phyloP scores from a whole-genome alignment of 2,888 invertebrate genomes.

The Eurois occulta region DNA sequence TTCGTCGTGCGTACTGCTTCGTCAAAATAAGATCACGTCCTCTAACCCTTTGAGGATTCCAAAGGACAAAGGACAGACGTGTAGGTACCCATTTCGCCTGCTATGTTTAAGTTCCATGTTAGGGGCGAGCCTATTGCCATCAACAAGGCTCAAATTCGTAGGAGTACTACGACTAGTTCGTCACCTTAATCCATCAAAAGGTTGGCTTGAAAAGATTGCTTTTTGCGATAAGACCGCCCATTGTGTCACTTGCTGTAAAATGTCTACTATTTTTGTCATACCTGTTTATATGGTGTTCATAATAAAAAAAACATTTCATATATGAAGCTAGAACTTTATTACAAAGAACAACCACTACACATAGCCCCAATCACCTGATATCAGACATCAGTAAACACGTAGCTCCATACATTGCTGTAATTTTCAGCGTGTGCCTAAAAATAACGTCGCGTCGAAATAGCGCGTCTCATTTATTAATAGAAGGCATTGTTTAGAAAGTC shows the following conservation, averaged over 20 bases:
- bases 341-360: conserved; percentile 6
- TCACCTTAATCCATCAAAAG: not conserved
- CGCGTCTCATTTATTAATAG: conserved; percentile 57
- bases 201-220: too few species aligned
- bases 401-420: conserved; percentile 26
- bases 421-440: conserved; percentile 46
- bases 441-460: conserved; percentile 56
- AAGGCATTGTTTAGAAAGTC: conserved; percentile 56
- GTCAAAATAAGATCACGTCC: not conserved
- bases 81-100: not conserved
- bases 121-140: not conserved
- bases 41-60: not conserved
- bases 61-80: not conserved
- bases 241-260: too few species aligned
- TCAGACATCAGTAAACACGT: conserved; percentile 18
- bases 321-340: not conserved
- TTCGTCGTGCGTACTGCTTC: not conserved
- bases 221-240: too few species aligned
- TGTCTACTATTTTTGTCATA: not conserved
- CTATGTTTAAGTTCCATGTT: not conserved
- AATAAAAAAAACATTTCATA: not conserved
- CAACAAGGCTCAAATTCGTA: not conserved
- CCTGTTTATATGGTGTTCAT: not conserved
- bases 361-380: conserved; percentile 10
- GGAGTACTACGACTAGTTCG: not conserved